Evolutionary conservation across 2,113 vertebrate species (phyloP).

Genomic region (Seriola dumerili): DNA sequence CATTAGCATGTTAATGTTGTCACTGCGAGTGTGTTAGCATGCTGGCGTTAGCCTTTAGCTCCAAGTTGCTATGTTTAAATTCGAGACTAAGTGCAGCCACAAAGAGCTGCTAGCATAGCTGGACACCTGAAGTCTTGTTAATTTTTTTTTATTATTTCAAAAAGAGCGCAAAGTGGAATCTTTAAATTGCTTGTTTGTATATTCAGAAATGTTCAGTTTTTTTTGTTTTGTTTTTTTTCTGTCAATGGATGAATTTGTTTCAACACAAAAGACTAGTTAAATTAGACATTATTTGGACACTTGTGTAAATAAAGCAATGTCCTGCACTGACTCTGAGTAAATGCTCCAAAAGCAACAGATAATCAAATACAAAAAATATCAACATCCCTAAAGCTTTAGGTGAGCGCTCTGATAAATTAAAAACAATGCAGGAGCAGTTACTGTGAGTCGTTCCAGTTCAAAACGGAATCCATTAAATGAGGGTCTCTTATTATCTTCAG

Average conservation of each 20-base stretch:
- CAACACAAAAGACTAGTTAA: not conserved
- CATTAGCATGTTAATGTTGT: not conserved
- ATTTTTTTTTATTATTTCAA: not conserved
- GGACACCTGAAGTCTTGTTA: not conserved
- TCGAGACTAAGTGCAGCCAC: too few relatives aligned
- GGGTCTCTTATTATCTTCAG: conserved; percentile 68
- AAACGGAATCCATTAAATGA: conserved; percentile 68
- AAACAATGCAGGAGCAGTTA: conserved; percentile 57
- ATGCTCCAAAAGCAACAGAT: conserved; percentile 27
- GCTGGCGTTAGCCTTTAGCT: not conserved
- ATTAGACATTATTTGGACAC: conserved; percentile 8
- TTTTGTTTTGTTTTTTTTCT: not conserved
- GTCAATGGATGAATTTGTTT: not conserved
- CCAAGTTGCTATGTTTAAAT: not conserved
- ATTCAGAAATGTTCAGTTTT: too few relatives aligned
- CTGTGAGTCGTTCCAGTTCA: conserved; percentile 52
- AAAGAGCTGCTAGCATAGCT: not conserved
- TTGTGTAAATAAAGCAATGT: not conserved
- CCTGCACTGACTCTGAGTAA: not conserved
- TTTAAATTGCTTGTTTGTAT: not conserved
- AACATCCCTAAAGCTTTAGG: conserved; percentile 30
- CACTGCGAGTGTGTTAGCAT: not conserved
- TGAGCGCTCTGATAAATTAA: conserved; percentile 39
- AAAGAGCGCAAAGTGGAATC: not conserved
- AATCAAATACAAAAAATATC: conserved; percentile 14